Evolutionary conservation across 2,888 invertebrate species (phyloP).

Genomic region (Plagiodera versicolora): DNA sequence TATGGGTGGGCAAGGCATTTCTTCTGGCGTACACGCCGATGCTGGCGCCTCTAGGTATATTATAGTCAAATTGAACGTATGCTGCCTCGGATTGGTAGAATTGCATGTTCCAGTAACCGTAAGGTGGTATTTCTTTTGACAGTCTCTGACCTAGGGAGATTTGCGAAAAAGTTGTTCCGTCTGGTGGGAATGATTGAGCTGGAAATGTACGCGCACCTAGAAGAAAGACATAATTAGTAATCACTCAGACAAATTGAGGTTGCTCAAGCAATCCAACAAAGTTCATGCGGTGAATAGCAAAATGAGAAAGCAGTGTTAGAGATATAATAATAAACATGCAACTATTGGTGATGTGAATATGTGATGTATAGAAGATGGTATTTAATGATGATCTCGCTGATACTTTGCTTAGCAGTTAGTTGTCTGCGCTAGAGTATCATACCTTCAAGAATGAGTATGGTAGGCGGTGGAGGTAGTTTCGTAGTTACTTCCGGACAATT

Average conservation of each 20-base stretch:
- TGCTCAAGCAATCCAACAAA: neutral
- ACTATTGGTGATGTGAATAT: neutral
- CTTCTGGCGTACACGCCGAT: slow-evolving; percentile 94
- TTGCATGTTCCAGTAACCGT: slow-evolving; percentile 97
- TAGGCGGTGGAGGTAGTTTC: slow-evolving; percentile 65
- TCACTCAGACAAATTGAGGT: neutral
- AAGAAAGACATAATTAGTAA: neutral
- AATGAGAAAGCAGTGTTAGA: neutral
- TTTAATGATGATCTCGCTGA: slow-evolving; percentile 24
- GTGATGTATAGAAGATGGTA: neutral
- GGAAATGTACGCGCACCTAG: slow-evolving; percentile 86
- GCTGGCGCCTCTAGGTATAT: slow-evolving; percentile 86
- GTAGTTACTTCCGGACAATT: slow-evolving; percentile 53
- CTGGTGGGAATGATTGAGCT: slow-evolving; percentile 88
- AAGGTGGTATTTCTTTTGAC: slow-evolving; percentile 87
- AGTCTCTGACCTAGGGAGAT: slow-evolving; percentile 85
- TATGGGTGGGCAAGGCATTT: slow-evolving; percentile 93
- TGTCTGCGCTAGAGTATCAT: slow-evolving; percentile 39
- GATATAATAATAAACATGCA: neutral
- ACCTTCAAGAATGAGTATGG: slow-evolving; percentile 87
- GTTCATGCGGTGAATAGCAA: neutral
- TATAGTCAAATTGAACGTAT: slow-evolving; percentile 93
- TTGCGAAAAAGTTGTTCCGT: slow-evolving; percentile 90
- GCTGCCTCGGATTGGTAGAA: slow-evolving; percentile 93
- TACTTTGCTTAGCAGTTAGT: slow-evolving; percentile 24